These are phyloP conservation scores for Centropristis striata DNA, from an alignment of 2,113 vertebrate species.

Conservation along the genomic window DNA sequence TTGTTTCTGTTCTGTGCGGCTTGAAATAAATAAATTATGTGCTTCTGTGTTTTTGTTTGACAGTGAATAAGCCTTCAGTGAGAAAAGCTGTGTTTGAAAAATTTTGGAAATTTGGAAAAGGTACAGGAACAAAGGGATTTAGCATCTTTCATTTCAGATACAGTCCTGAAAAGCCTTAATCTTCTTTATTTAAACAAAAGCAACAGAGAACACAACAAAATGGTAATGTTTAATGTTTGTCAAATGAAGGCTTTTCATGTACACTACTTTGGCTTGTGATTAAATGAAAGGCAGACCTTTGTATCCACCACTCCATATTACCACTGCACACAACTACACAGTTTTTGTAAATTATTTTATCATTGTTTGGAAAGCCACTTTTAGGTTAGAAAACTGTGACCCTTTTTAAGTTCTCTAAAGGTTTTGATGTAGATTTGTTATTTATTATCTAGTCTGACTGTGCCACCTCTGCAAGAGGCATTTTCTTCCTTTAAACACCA, in stretches of 20 bases:
- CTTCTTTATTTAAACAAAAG: constrained; percentile 73
- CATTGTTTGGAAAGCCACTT: constrained; percentile 24
- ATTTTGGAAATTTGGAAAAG: constrained; percentile 57
- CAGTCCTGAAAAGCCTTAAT: constrained; percentile 70
- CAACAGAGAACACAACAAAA: constrained; percentile 62
- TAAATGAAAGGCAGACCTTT: constrained; percentile 60
- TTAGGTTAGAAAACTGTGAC: constrained; percentile 4
- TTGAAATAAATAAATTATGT: constrained; percentile 49
- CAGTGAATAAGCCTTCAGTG: constrained; percentile 53
- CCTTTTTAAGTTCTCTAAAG: constrained; percentile 8
- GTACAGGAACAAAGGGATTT: constrained; percentile 70
- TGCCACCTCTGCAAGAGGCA: constrained; percentile 22
- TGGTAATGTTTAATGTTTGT: constrained; percentile 67
- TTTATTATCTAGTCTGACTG: constrained; percentile 4
- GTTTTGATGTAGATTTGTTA: constrained; percentile 4
- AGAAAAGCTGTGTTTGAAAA: constrained; percentile 47
- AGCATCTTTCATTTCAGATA: constrained; percentile 69
- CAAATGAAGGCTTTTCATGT: constrained; percentile 73
- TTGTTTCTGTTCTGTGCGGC: constrained; percentile 10
- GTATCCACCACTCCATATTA: constrained; percentile 38
- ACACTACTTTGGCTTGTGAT: constrained; percentile 55
- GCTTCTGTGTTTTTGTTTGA: constrained; percentile 48
- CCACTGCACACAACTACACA: neutral
- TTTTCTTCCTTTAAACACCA: constrained; percentile 21
- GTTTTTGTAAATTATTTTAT: constrained; percentile 6